phyloP scores from a whole-genome alignment of 2,797 vertebrate species.

The Simalia tracyae region DNA sequence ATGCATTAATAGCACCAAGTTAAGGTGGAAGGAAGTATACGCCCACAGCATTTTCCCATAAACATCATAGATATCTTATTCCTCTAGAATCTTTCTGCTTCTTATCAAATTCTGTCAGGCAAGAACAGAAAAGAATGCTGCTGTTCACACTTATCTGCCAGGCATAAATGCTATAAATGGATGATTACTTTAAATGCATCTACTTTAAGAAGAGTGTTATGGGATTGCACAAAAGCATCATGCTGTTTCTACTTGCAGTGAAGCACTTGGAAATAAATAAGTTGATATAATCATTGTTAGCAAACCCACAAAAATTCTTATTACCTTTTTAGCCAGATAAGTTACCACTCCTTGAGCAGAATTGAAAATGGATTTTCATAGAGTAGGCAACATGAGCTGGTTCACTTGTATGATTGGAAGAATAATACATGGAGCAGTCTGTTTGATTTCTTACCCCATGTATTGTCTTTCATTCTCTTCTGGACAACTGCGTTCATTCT shows the following conservation, averaged over 20 bases:
- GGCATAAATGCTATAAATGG: constrained; percentile 76
- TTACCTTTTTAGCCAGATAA: constrained; percentile 66
- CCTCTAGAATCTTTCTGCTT: constrained; percentile 65
- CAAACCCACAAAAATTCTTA: constrained; percentile 61
- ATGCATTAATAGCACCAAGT: constrained; percentile 54
- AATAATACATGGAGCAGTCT: not conserved
- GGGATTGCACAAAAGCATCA: constrained; percentile 74
- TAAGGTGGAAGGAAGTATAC: constrained; percentile 58
- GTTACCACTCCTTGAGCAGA: constrained; percentile 60
- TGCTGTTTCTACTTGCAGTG: constrained; percentile 71
- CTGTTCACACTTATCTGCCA: constrained; percentile 72
- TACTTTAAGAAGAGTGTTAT: constrained; percentile 72
- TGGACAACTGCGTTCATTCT: not conserved
- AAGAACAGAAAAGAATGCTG: constrained; percentile 67
- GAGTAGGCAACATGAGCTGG: constrained; percentile 45
- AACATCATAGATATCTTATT: constrained; percentile 73
- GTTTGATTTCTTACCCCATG: not conserved
- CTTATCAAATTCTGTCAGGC: constrained; percentile 66
- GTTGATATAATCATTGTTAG: constrained; percentile 68
- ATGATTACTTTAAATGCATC: constrained; percentile 77
- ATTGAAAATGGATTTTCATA: constrained; percentile 54
- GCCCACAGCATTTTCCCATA: constrained; percentile 65
- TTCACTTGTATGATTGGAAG: not conserved
- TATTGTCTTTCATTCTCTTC: not conserved
- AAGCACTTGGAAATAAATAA: constrained; percentile 75